These are phyloP conservation scores for Megaleporinus macrocephalus DNA, from an alignment of 2,113 vertebrate genomes.

Conservation along the genomic window DNA sequence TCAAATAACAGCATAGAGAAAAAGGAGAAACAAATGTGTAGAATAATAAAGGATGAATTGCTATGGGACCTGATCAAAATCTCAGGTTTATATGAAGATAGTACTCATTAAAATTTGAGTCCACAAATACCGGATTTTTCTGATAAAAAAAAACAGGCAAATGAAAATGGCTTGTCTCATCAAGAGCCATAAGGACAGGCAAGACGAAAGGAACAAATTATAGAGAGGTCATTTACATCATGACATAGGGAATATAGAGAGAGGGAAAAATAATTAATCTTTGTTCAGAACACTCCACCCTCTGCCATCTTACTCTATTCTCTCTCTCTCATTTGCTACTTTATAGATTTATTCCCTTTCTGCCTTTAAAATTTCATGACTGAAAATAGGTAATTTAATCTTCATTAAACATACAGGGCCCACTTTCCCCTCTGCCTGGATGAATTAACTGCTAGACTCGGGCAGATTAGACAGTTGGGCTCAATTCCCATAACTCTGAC, in stretches of 20 bases:
- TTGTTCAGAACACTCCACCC: constrained; percentile 36
- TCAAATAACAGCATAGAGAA: constrained; percentile 35
- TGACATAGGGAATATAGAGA: constrained; percentile 1
- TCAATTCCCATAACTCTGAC: constrained; percentile 65
- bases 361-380: constrained; percentile 73
- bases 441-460: constrained; percentile 68
- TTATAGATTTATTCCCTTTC: constrained; percentile 57
- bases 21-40: constrained; percentile 53
- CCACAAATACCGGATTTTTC: constrained; percentile 51
- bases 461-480: constrained; percentile 60
- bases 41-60: constrained; percentile 69
- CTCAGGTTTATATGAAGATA: constrained; percentile 54
- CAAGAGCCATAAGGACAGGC: constrained; percentile 51
- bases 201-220: constrained; percentile 50
- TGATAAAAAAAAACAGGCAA: constrained; percentile 6
- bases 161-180: constrained; percentile 39
- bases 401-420: constrained; percentile 77
- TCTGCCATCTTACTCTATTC: constrained; percentile 37
- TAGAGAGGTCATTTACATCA: constrained; percentile 54
- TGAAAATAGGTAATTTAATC: constrained; percentile 78
- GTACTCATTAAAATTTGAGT: constrained; percentile 58
- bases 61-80: constrained; percentile 70
- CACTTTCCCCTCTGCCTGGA: constrained; percentile 61
- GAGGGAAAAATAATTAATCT: constrained; percentile 47
- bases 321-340: constrained; percentile 62